A percentile compares a stretch with the other conserved stretches of the same genome.
These are phyloP conservation scores for Geotrupes spiniger DNA, from an alignment of 2,888 invertebrate genomes.

Conservation along the genomic window DNA sequence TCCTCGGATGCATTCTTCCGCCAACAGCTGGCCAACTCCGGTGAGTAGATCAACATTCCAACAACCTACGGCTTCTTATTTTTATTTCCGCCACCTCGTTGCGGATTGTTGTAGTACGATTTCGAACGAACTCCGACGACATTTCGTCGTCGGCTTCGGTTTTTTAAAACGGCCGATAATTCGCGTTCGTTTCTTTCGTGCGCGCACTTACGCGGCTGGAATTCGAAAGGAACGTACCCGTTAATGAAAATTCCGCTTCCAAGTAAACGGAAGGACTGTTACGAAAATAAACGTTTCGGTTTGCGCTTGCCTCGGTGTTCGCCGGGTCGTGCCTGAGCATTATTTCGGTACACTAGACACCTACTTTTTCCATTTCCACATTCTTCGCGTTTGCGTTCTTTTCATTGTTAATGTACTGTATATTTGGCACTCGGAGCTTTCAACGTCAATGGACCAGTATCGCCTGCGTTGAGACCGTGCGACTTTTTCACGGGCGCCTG, in stretches of 20 bases:
- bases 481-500: slow-evolving; percentile 63
- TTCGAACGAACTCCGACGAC: slow-evolving; percentile 49
- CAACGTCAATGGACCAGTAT: slow-evolving; percentile 20
- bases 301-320: too few species aligned
- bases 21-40: slow-evolving; percentile 39
- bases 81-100: slow-evolving; percentile 39
- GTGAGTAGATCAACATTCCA: slow-evolving; percentile 35
- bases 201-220: too few species aligned
- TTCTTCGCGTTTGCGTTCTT: background rate
- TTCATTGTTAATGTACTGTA: slow-evolving; percentile 8
- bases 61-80: slow-evolving; percentile 33
- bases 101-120: slow-evolving; percentile 51
- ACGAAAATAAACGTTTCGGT: too few species aligned
- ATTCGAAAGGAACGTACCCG: too few species aligned
- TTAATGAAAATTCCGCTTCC: too few species aligned
- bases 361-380: background rate
- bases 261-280: too few species aligned
- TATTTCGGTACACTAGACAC: too few species aligned
- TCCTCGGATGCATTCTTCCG: slow-evolving; percentile 42
- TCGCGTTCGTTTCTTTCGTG: too few species aligned
- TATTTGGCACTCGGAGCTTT: slow-evolving; percentile 12
- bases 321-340: too few species aligned
- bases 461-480: slow-evolving; percentile 58
- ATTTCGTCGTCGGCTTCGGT: slow-evolving; percentile 41
- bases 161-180: too few species aligned